phyloP scores from a whole-genome alignment of 2,797 vertebrate species.

The Otolemur crassicaudatus region DNA sequence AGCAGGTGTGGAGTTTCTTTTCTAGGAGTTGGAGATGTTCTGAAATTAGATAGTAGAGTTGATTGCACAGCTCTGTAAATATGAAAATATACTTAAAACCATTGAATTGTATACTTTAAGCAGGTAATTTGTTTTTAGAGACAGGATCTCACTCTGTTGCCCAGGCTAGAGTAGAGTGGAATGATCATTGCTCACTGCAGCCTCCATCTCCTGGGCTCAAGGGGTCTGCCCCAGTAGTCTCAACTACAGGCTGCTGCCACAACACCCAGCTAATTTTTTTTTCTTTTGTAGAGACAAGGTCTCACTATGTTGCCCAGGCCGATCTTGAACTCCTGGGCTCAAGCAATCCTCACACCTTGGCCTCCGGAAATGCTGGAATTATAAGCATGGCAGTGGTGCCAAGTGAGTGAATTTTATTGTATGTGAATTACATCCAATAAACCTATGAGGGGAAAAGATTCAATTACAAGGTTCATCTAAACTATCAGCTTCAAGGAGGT shows the following conservation, averaged over 20 bases:
- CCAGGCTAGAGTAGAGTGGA: background rate
- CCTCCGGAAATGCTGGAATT: background rate
- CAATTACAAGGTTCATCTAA: background rate
- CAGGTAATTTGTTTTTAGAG: background rate
- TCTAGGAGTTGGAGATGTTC: conserved; percentile 30
- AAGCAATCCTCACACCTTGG: background rate
- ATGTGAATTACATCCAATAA: conserved; percentile 51
- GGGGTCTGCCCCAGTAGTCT: background rate
- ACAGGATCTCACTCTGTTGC: background rate
- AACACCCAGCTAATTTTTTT: background rate
- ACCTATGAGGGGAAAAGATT: background rate
- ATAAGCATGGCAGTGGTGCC: background rate
- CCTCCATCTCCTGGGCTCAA: background rate
- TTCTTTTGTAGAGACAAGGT: background rate
- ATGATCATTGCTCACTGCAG: background rate
- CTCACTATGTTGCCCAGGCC: background rate
- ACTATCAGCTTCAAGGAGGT: background rate
- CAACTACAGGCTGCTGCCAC: background rate
- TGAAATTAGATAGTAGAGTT: conserved; percentile 27
- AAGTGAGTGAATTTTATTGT: conserved; percentile 1
- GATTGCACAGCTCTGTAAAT: background rate
- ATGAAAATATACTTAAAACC: background rate
- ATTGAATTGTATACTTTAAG: conserved; percentile 20
- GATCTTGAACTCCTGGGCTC: background rate
- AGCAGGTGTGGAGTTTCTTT: background rate